Evolutionary conservation across 2,888 invertebrate genomes (phyloP), one percentile per base, ranked within the genome.

Genomic region (Sicus ferrugineus): DNA sequence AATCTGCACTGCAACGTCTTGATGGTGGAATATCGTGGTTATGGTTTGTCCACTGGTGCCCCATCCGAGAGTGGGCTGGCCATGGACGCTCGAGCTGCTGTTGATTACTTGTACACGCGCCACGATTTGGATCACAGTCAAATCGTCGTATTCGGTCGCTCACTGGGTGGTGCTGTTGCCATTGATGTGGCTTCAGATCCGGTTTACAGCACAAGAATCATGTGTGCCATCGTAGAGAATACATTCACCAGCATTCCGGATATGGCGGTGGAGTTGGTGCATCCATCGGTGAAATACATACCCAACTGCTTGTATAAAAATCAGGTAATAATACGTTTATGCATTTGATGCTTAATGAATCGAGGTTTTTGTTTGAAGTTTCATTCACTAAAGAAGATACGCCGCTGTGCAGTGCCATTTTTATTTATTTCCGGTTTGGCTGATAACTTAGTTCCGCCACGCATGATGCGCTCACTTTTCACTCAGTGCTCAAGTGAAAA

Each of bases 201-300:
- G 21, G 90, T 93, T 75, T 94, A 93, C 84, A 88, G 90, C 48
- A 90, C 90, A 77, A 92, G 91, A 86, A 89, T 97, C 72, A 93
- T 94, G 90, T 95, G 93, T 75, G 86, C 96, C 73, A 89, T 98
- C 75, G 89, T 97, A 21, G 97, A 98, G 85, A 98, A 98, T 84
- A 97, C 97, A 3, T 98, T 98, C 81, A 96, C 96, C 4, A 94
- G 93, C 83, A 94, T 98, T 84, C 96, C 96, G 38, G 95, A 95
- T 74, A 96, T 97, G 91, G 96, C 95, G 21, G 89, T 90, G 77
- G 90, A 93, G 72, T 88, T 97, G 75, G 83, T 86, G 65, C 85
- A 85, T 79, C 85, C 85, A 52, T 81, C 79, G 71, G 89, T 97
- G 75, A 91, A 92, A 80, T 93, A 92, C 87, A 86, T 97, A 76